Evolutionary conservation across 2,113 vertebrate genomes (phyloP), one percentile per base, ranked within the genome.

Genomic region (Semnornis frantzii): DNA sequence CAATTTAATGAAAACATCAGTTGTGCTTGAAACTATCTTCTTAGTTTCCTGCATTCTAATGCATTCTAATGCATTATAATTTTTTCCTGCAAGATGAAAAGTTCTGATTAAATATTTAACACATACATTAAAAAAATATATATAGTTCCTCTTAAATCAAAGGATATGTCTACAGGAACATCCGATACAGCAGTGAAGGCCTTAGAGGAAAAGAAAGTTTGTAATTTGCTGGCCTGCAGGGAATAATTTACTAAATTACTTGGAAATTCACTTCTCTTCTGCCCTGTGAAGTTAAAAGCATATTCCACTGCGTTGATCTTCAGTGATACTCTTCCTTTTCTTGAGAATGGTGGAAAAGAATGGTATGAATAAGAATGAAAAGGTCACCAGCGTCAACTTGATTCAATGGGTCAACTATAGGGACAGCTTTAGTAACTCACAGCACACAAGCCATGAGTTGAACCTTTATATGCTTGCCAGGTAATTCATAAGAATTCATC

Each of bases 341-440:
- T 95, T 89, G 82, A 87, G 42, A 74, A 71, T 27, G 50, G 59
- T 60, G 44, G 31, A 39, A 46, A 91, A 85, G 34, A 88, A 60
- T 3, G 3, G 64, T 59, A 65, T 89, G 65, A 92, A 90, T 94
- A 90, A 66, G 42, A 54, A 91, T 82, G 37, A 66, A 79, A 92
- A 92, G 57, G 68, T 96, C 85, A 80, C 25, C 9, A 28, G 58
- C 39, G 60, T 86, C 69, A 86, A 48, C 21, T 77, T 31, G 31
- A 86, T 92, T 89, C 18, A 2, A 46, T 57, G 37, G 87, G 77
- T 89, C 82, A 87, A 14, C 79, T 62, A 20, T 57, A 66, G 44
- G 82, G 50, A 55, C 66, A 87, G 74, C 33, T 93, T 85, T 52
- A 82, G 87, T 91, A 91, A 93, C 93, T 90, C 74, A 87, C 42